Conservation (phyloP, 2,113 vertebrate genomes). For the Microcebus murinus region DNA sequence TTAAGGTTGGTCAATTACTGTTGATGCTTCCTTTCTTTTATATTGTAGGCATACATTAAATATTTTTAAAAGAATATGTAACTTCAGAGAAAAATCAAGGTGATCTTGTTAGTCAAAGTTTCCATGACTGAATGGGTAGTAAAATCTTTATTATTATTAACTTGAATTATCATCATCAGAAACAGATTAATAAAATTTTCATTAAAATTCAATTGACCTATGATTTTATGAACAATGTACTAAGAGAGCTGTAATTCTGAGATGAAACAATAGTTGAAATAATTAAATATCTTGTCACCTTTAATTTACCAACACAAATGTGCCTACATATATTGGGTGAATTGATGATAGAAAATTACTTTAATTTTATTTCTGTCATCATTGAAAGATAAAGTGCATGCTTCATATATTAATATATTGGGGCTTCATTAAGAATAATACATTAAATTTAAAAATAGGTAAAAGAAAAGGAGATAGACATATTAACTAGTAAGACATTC, state of each 20-base stretch:
- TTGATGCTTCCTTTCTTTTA: neutral
- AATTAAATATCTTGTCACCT: neutral
- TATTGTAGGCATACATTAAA: neutral
- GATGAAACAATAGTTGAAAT: conserved; percentile 10
- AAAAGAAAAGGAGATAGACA: conserved; percentile 67
- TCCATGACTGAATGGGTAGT: neutral
- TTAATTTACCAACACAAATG: conserved; percentile 17
- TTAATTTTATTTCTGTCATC: conserved; percentile 42
- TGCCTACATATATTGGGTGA: neutral
- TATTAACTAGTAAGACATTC: conserved; percentile 79
- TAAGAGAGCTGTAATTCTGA: neutral
- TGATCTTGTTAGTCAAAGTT: neutral
- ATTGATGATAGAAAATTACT: neutral
- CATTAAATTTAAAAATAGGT: neutral
- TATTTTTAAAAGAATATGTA: neutral
- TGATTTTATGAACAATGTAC: neutral
- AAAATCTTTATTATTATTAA: neutral
- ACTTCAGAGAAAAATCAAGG: neutral
- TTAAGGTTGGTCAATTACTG: neutral
- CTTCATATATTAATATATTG: neutral
- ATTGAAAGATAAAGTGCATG: conserved; percentile 19
- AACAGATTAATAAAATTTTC: neutral
- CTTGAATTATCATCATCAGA: neutral
- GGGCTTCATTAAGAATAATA: neutral
- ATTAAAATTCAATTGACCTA: conserved; percentile 10